These are phyloP conservation scores for Triplophysa yarkandensis DNA, from an alignment of 2,797 vertebrate species.

Conservation along the genomic window DNA sequence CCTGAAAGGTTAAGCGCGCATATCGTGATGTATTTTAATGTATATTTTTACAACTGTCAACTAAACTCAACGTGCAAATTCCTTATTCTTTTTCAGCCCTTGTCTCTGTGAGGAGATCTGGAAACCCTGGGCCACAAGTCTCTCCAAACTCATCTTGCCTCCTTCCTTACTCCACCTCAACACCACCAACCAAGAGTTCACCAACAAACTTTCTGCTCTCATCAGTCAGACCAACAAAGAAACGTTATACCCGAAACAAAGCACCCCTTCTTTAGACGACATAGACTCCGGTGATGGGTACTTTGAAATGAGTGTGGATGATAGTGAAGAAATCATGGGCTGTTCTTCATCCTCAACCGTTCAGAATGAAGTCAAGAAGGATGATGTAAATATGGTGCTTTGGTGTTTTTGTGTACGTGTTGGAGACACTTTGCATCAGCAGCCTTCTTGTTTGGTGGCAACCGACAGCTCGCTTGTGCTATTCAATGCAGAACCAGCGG, in stretches of 20 bases:
- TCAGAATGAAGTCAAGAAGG: slow-evolving; percentile 52
- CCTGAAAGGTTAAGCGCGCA: no score
- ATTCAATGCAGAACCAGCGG: slow-evolving; percentile 73
- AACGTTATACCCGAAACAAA: slow-evolving; percentile 30
- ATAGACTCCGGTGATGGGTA: slow-evolving; percentile 85
- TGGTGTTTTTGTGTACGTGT: slow-evolving; percentile 88
- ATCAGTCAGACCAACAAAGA: slow-evolving; percentile 74
- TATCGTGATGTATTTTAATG: no score
- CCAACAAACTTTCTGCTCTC: slow-evolving; percentile 77
- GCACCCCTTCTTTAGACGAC: slow-evolving; percentile 31
- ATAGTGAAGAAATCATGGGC: slow-evolving; percentile 72
- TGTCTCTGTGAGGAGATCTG: slow-evolving; percentile 66
- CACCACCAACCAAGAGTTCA: slow-evolving; percentile 83
- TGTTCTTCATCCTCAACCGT: slow-evolving; percentile 67
- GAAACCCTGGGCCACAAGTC: slow-evolving; percentile 61
- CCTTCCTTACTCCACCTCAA: slow-evolving; percentile 80
- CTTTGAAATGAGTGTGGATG: slow-evolving; percentile 93
- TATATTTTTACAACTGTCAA: background rate
- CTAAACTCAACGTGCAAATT: background rate
- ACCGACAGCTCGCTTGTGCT: slow-evolving; percentile 77
- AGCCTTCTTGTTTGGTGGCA: slow-evolving; percentile 84
- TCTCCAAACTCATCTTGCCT: slow-evolving; percentile 74
- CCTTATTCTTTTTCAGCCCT: slow-evolving; percentile 58
- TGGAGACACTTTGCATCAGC: slow-evolving; percentile 76
- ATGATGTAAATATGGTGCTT: slow-evolving; percentile 75